phyloP scores from a whole-genome alignment of 2,797 vertebrate species.

The Falco rusticolus region DNA sequence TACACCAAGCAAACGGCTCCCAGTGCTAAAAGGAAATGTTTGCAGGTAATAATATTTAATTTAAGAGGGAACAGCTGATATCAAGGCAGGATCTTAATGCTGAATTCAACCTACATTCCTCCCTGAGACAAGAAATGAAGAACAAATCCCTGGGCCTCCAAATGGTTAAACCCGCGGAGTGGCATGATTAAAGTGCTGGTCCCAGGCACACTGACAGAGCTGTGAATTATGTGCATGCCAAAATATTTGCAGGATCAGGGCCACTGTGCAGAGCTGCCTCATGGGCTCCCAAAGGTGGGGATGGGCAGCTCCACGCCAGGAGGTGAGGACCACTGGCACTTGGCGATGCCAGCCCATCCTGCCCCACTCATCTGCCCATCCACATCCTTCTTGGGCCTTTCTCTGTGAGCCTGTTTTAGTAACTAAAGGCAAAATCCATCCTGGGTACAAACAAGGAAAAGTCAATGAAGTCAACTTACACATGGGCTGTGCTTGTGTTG shows the following conservation, averaged over 20 bases:
- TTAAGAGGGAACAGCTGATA: slow-evolving; percentile 49
- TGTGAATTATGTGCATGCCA: neutral
- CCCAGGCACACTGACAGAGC: neutral
- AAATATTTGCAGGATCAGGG: neutral
- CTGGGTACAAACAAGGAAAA: neutral
- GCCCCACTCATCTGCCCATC: neutral
- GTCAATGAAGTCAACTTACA: slow-evolving; percentile 7
- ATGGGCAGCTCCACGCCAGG: fast-evolving
- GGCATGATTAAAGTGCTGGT: neutral
- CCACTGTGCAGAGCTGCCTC: neutral
- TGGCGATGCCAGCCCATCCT: neutral
- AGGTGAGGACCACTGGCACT: neutral
- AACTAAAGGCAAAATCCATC: neutral
- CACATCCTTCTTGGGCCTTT: neutral
- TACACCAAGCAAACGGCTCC: slow-evolving; percentile 42
- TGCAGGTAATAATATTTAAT: slow-evolving; percentile 60
- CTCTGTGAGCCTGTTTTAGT: neutral
- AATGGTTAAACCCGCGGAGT: neutral
- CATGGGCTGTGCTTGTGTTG: neutral
- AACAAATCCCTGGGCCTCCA: neutral
- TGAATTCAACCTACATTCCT: slow-evolving; percentile 23
- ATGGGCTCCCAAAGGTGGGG: neutral
- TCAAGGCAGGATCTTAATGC: slow-evolving; percentile 31
- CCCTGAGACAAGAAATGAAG: neutral
- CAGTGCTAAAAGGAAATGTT: slow-evolving; percentile 52